Evolutionary conservation across 2,797 vertebrate genomes (phyloP).

Genomic region (Parambassis ranga): DNA sequence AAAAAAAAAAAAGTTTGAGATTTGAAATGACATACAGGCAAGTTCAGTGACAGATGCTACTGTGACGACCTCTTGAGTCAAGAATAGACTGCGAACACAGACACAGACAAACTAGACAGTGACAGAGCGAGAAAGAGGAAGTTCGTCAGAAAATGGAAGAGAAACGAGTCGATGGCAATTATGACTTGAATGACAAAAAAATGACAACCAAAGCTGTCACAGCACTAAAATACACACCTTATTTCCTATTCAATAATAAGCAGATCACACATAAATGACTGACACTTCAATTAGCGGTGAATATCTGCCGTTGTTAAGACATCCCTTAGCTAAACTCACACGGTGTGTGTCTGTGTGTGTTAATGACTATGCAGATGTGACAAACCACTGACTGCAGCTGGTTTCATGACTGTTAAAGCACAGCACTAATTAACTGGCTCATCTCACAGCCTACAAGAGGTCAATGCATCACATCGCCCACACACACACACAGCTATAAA

Average conservation of each 20-base stretch:
- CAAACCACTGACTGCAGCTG: slow-evolving; percentile 36
- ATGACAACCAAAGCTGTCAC: background rate
- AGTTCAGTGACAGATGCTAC: slow-evolving; percentile 10
- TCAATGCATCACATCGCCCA: slow-evolving; percentile 24
- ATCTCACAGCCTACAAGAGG: slow-evolving; percentile 46
- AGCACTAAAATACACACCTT: background rate
- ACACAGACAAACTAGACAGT: background rate
- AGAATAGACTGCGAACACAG: slow-evolving; percentile 27
- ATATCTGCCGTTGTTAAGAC: slow-evolving; percentile 1
- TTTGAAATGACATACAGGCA: slow-evolving; percentile 29
- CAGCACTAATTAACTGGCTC: slow-evolving; percentile 55
- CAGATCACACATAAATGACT: slow-evolving; percentile 21
- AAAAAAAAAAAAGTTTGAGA: slow-evolving; percentile 34
- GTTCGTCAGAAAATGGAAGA: background rate
- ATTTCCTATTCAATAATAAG: slow-evolving; percentile 30
- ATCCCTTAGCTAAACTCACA: background rate
- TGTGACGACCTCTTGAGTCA: slow-evolving; percentile 10
- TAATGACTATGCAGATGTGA: slow-evolving; percentile 29
- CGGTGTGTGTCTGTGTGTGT: background rate
- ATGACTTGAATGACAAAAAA: slow-evolving; percentile 15
- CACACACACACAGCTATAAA: slow-evolving; percentile 6
- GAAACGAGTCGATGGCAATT: slow-evolving; percentile 14
- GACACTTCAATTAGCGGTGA: slow-evolving; percentile 27
- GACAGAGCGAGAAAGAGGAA: background rate
- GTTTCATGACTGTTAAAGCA: slow-evolving; percentile 37